phyloP scores from a whole-genome alignment of 2,888 invertebrate species.

The Pyrochroa serraticornis region DNA sequence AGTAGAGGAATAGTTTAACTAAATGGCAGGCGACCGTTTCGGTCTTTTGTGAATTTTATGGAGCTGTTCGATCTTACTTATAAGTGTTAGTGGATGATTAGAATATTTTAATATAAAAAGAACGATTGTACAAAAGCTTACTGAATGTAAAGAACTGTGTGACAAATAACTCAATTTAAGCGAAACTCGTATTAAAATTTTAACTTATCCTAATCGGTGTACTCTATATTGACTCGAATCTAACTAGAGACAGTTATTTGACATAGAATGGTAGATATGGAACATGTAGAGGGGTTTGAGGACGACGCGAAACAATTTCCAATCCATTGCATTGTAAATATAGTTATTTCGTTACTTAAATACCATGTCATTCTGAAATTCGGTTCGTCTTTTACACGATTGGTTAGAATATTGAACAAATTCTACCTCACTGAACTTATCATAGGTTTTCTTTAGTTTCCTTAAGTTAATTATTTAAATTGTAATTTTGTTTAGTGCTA shows the following conservation, averaged over 20 bases:
- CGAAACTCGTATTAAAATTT: slow-evolving; percentile 28
- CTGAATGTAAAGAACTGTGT: slow-evolving; percentile 46
- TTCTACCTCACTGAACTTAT: slow-evolving; percentile 55
- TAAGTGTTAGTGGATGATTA: slow-evolving; percentile 56
- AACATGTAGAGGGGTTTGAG: slow-evolving; percentile 40
- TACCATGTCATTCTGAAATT: slow-evolving; percentile 25
- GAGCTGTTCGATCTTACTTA: slow-evolving; percentile 47
- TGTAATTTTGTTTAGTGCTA: slow-evolving; percentile 42
- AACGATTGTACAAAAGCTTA: slow-evolving; percentile 46
- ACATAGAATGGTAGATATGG: slow-evolving; percentile 49
- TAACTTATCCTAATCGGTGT: slow-evolving; percentile 52
- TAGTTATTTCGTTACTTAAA: slow-evolving; percentile 41
- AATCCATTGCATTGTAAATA: slow-evolving; percentile 51
- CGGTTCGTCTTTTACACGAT: slow-evolving; percentile 32
- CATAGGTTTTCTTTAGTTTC: slow-evolving; percentile 39
- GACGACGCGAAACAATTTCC: slow-evolving; percentile 50
- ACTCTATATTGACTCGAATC: slow-evolving; percentile 40
- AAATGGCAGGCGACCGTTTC: slow-evolving; percentile 15
- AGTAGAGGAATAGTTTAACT: slow-evolving; percentile 49
- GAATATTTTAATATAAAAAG: slow-evolving; percentile 51
- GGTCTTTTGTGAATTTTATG: slow-evolving; percentile 15
- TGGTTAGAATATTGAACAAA: slow-evolving; percentile 52
- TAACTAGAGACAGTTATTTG: slow-evolving; percentile 32
- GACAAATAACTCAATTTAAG: slow-evolving; percentile 38
- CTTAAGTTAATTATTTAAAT: slow-evolving; percentile 42